Evolutionary conservation across 2,888 invertebrate species (phyloP), one percentile per base, ranked within the genome.

Genomic region (Drosophila monieri): DNA sequence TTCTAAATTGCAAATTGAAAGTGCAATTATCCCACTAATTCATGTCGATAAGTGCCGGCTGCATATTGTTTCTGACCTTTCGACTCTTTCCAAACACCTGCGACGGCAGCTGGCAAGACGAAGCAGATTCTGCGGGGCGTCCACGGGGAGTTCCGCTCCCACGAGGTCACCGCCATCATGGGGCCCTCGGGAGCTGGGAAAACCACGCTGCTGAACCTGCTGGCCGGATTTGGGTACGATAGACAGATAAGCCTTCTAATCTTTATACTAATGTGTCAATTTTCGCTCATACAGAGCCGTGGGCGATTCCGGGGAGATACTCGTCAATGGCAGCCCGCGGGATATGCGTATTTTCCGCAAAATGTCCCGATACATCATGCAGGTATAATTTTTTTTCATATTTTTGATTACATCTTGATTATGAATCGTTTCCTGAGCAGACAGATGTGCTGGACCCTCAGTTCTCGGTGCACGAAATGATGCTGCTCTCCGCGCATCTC

Each of bases 321-420:
- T 94, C 61, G 94, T 97, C 14, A 98, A 98, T 91, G 96, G 96
- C 0, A 93, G 94, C 77, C 94, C 94, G 0, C 93, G 98, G 12
- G 94, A 97, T 88, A 92, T 96, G 62, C 93, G 94, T 23, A 93
- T 94, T 76, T 98, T 98, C 92, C 93, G 96, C 46, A 97, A 97
- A 92, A 93, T 97, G 92, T 97, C 98, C 0, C 95, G 98, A 56
- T 98, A 98, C 92, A 99, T 99, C 79, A 98, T 98, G 98, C 99
- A 99, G 81, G 80, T 86, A 47, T 1, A 8, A 2, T 1, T 27
- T 37, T 0, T 14, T 0, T 0, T 49, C 1, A 21, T 3, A 43
- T 10, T 10, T 1, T 14, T 23, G 0, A 18, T 6, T 12, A 12
- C 18, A 9, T 9, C 9, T 5, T 5, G 39, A 41, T 3, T 18